A percentile compares a stretch with the other conserved stretches of the same genome.
These are phyloP conservation scores for Cololabis saira DNA, from an alignment of 2,113 vertebrate species.

Conservation along the genomic window DNA sequence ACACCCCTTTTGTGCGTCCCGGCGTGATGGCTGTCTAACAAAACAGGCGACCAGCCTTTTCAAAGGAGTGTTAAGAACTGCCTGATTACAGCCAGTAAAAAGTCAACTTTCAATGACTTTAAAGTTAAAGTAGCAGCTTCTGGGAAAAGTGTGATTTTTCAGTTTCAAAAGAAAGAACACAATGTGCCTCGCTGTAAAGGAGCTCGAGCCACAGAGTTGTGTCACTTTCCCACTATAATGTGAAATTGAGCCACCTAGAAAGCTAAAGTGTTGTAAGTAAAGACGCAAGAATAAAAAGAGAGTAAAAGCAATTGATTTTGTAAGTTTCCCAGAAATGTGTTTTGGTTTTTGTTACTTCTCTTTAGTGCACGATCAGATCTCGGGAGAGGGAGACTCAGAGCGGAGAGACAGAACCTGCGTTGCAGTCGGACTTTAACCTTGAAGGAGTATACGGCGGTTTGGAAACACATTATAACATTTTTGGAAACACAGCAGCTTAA, in stretches of 20 bases:
- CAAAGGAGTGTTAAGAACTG: conserved; percentile 25
- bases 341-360: not conserved
- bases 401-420: not conserved
- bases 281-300: conserved; percentile 20
- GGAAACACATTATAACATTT: not conserved
- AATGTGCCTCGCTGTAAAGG: not conserved
- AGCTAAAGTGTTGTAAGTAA: not conserved
- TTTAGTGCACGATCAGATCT: not conserved
- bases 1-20: conserved; percentile 58
- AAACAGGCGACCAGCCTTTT: conserved; percentile 38
- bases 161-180: conserved; percentile 26
- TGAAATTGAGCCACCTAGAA: not conserved
- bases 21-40: conserved; percentile 50
- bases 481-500: too few relatives aligned
- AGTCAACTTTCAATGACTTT: conserved; percentile 15
- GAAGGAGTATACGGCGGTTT: not conserved
- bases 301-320: not conserved
- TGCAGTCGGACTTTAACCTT: not conserved
- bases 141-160: conserved; percentile 16
- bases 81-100: conserved; percentile 16
- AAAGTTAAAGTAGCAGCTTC: conserved; percentile 22
- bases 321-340: not conserved
- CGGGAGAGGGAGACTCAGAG: not conserved
- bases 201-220: conserved; percentile 7
- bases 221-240: conserved; percentile 11